phyloP scores from a whole-genome alignment of 2,113 vertebrate species.

The Stigmatopora argus region DNA sequence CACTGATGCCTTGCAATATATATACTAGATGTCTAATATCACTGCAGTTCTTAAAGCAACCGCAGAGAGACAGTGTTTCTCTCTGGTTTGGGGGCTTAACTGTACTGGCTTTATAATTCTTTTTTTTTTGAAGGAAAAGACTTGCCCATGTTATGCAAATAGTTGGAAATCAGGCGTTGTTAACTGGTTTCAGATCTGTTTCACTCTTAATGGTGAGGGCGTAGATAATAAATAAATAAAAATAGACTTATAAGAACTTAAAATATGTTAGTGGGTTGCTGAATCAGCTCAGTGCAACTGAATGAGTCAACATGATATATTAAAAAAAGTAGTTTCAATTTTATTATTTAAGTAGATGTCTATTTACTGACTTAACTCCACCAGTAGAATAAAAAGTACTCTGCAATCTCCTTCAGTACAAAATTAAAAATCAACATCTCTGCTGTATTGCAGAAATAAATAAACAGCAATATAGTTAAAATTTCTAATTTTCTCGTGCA shows the following conservation, averaged over 20 bases:
- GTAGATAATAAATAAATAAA: constrained; percentile 31
- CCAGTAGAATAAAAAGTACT: too few species aligned
- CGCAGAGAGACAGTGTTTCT: constrained; percentile 33
- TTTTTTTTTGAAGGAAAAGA: not conserved
- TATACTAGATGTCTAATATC: not conserved
- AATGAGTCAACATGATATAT: constrained; percentile 32
- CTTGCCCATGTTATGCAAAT: constrained; percentile 3
- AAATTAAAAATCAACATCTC: too few species aligned
- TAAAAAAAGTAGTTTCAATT: constrained; percentile 19
- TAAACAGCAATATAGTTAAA: too few species aligned
- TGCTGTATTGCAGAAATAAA: too few species aligned
- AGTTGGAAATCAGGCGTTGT: constrained; percentile 24
- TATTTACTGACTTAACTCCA: too few species aligned
- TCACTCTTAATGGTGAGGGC: not conserved
- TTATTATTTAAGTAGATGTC: too few species aligned
- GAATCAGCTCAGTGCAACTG: constrained; percentile 40
- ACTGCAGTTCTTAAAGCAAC: constrained; percentile 18
- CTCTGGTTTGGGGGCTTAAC: not conserved
- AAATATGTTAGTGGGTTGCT: constrained; percentile 25
- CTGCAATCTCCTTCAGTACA: too few species aligned
- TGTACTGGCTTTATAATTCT: not conserved
- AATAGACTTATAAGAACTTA: constrained; percentile 23
- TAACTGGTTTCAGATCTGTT: constrained; percentile 17
- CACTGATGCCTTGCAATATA: not conserved
- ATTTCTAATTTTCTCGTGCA: too few species aligned